Conservation (phyloP, 2,888 invertebrate species). For the Xestia xanthographa region DNA sequence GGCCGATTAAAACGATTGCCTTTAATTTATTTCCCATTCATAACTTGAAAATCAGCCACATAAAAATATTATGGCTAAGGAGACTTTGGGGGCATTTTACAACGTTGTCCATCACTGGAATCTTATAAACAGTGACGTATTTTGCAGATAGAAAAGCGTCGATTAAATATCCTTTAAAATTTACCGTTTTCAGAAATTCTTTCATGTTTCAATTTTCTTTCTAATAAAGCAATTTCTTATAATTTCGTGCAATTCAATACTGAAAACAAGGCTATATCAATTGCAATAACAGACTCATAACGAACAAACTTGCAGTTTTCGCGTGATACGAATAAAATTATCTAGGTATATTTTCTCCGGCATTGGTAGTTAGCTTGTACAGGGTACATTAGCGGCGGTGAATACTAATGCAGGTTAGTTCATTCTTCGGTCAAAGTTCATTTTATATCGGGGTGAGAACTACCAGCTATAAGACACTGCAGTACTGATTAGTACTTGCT, state of each 20-base stretch:
- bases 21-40: slow-evolving; percentile 53
- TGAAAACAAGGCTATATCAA: slow-evolving; percentile 48
- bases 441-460: slow-evolving; percentile 48
- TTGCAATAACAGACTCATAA: slow-evolving; percentile 37
- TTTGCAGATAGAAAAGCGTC: not conserved
- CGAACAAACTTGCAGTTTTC: slow-evolving; percentile 27
- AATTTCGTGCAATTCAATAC: slow-evolving; percentile 8
- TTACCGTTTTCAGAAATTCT: not conserved
- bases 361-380: slow-evolving; percentile 55
- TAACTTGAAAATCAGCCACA: slow-evolving; percentile 47
- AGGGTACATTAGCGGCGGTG: slow-evolving; percentile 64
- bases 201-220: not conserved
- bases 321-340: slow-evolving; percentile 26
- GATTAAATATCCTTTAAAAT: not conserved
- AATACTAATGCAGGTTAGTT: slow-evolving; percentile 76
- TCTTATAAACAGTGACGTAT: not conserved
- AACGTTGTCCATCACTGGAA: slow-evolving; percentile 11
- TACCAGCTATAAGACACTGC: slow-evolving; percentile 45
- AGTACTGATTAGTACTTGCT: slow-evolving; percentile 50
- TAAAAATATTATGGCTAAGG: slow-evolving; percentile 39
- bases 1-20: slow-evolving; percentile 43
- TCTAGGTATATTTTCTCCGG: slow-evolving; percentile 14
- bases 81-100: slow-evolving; percentile 22
- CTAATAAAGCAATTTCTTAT: slow-evolving; percentile 2
- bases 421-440: slow-evolving; percentile 63